Conservation (phyloP, 2,888 invertebrate genomes). For the Autographa gamma region DNA sequence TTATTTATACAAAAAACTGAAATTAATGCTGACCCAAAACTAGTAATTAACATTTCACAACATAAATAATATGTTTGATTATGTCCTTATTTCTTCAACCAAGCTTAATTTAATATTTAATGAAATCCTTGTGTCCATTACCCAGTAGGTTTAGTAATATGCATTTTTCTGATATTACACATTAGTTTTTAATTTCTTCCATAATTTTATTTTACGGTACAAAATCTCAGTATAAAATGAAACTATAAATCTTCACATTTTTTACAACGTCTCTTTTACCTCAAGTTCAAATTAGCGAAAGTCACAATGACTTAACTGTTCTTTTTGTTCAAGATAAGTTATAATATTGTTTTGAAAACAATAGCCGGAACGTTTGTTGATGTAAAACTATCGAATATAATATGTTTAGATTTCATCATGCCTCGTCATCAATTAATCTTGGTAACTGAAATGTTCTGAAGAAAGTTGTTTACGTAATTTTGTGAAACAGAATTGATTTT, state of each 20-base stretch:
- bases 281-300: slow-evolving; percentile 26
- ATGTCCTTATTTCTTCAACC: neutral
- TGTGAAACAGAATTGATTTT: neutral
- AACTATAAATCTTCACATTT: neutral
- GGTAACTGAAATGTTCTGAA: neutral
- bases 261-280: neutral
- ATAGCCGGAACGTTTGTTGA: slow-evolving; percentile 8
- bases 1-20: slow-evolving; percentile 33
- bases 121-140: neutral
- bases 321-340: slow-evolving; percentile 34
- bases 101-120: neutral
- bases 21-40: slow-evolving; percentile 49
- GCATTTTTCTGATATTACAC: too few species aligned
- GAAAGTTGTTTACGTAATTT: neutral
- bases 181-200: too few species aligned
- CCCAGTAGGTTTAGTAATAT: too few species aligned
- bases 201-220: too few species aligned
- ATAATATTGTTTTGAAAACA: slow-evolving; percentile 44
- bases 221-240: too few species aligned
- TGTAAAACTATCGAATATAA: slow-evolving; percentile 22
- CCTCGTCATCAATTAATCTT: slow-evolving; percentile 9
- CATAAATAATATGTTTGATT: neutral
- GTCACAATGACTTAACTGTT: slow-evolving; percentile 23
- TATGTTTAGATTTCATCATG: slow-evolving; percentile 14
- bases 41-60: slow-evolving; percentile 26